These are phyloP conservation scores for Acleris cristana DNA, from an alignment of 2,888 invertebrate genomes.

Conservation along the genomic window DNA sequence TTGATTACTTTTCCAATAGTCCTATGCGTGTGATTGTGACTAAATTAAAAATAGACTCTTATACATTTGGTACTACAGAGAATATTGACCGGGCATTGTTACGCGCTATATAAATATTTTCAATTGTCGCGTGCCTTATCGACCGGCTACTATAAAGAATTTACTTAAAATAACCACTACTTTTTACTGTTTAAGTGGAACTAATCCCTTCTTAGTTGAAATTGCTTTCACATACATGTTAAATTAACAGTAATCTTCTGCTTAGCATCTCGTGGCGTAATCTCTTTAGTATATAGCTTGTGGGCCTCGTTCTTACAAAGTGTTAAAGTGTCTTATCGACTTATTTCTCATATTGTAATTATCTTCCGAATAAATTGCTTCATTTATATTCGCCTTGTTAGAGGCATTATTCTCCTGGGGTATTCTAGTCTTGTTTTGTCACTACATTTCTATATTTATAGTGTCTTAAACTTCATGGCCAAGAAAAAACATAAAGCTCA, in stretches of 20 bases:
- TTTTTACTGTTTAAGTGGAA: slow-evolving; percentile 13
- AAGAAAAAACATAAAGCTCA: background rate
- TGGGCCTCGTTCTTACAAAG: too few species aligned
- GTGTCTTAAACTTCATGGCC: background rate
- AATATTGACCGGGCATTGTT: slow-evolving; percentile 24
- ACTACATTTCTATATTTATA: background rate
- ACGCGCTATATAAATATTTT: slow-evolving; percentile 25
- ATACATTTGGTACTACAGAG: slow-evolving; percentile 16
- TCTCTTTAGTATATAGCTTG: too few species aligned
- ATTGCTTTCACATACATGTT: background rate
- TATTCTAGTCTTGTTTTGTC: background rate
- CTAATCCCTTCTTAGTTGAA: background rate
- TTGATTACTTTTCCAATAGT: slow-evolving; percentile 13
- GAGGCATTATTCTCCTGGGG: background rate
- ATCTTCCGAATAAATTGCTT: background rate
- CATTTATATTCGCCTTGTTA: background rate
- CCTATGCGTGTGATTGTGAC: slow-evolving; percentile 2
- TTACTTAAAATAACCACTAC: slow-evolving; percentile 8
- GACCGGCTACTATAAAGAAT: slow-evolving; percentile 1
- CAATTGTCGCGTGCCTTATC: slow-evolving; percentile 22
- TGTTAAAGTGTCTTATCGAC: background rate
- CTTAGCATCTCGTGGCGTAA: too few species aligned
- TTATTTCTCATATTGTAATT: background rate
- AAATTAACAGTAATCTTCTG: background rate
- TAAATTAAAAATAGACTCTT: slow-evolving; percentile 16